A percentile compares a stretch with the other conserved stretches of the same genome.
phyloP scores from a whole-genome alignment of 2,113 vertebrate genomes.

The Empidonax alnorum region DNA sequence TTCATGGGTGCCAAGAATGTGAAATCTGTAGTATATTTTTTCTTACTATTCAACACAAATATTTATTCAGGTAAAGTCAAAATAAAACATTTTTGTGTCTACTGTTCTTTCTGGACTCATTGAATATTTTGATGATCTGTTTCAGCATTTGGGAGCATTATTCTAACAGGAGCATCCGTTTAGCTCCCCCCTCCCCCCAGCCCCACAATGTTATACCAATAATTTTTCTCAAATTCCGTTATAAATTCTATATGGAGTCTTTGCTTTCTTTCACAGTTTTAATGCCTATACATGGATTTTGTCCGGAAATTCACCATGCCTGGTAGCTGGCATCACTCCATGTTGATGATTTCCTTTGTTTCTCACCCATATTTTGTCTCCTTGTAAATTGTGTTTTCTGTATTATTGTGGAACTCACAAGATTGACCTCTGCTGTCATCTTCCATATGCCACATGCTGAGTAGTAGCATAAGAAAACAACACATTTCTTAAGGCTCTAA shows the following conservation, averaged over 20 bases:
- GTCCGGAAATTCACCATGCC: neutral
- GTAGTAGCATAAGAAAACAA: neutral
- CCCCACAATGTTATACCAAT: neutral
- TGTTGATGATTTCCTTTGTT: constrained; percentile 10
- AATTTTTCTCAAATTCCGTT: neutral
- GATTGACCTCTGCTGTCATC: constrained; percentile 6
- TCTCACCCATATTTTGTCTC: neutral
- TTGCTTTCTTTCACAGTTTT: neutral
- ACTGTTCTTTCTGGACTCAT: neutral
- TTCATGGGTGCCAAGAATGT: neutral
- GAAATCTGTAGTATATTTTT: neutral
- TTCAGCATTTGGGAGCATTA: neutral
- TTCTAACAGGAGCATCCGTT: neutral
- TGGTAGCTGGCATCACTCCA: neutral
- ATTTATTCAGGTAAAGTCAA: constrained; percentile 25
- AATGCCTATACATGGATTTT: neutral
- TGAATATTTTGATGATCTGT: neutral
- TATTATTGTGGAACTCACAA: neutral
- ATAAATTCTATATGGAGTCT: neutral
- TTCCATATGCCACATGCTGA: constrained; percentile 14
- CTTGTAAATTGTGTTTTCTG: neutral
- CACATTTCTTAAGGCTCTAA: neutral
- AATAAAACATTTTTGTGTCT: neutral
- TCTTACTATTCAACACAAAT: neutral
- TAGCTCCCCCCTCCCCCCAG: neutral